Base-by-base conservation (phyloP, 2,797 vertebrate species). In the Cyclopterus lumpus region DNA sequence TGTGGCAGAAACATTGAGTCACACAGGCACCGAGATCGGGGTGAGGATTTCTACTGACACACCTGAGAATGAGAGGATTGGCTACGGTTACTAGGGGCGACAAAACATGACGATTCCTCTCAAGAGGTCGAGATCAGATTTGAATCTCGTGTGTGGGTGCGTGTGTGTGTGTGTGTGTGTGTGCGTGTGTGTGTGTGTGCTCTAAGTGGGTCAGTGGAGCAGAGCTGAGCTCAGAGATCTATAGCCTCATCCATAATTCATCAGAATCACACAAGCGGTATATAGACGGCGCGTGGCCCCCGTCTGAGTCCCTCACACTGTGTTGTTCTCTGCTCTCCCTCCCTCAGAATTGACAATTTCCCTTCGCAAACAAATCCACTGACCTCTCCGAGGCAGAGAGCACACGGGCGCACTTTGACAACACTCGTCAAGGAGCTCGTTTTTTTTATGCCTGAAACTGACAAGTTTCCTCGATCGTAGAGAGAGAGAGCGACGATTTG, bases 171-270 rank as follows among this genome's bases (percentile, higher is more conserved):
- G 49, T 51, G 48, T 51, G 49, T 51, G 49, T 78, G 74, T 79
- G 74, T 60, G 30, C n/a, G 49, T 75, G 73, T 70, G 75, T 83
- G 78, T 61, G 28, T 69, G 82, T 80, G 81, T 79, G 78, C 67
- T 80, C 46, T 79, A 93, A 92, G 81, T 93, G 91, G 93, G 92
- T 94, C 90, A 94, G 89, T 92, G 79, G 91, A 90, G 86, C 89
- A 93, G 80, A 78, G 89, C 86, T 81, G 91, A 90, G 91, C 87
- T 90, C 83, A 87, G 86, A 84, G 53, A 92, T 93, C 91, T 92
- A 90, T 92, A 87, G 80, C 75, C 78, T 91, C 84, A 93, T 94
- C 91, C 86, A 93, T 94, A 90, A 93, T 93, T 93, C 81, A 93
- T 88, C 77, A 74, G 71, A 84, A 71, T 86, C 75, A 55, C 67